A percentile compares a stretch with the other conserved stretches of the same genome.
phyloP scores from a whole-genome alignment of 2,113 vertebrate species.

The Elachura formosa region DNA sequence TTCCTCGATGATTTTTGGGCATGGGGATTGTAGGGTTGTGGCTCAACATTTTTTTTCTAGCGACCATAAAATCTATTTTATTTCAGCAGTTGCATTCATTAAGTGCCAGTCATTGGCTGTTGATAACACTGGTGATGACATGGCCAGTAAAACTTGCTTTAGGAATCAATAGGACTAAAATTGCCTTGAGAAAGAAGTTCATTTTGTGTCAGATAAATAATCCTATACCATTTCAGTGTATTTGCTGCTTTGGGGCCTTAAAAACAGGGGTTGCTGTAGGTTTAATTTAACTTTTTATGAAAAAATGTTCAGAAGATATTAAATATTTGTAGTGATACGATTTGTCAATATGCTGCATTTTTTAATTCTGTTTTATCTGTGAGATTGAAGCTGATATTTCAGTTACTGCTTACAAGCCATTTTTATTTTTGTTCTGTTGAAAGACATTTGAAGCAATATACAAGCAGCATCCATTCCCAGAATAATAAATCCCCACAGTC shows the following conservation, averaged over 20 bases:
- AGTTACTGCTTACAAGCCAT: neutral
- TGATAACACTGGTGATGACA: neutral
- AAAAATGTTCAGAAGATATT: neutral
- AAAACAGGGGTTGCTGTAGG: neutral
- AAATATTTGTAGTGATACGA: neutral
- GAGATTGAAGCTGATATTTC: neutral
- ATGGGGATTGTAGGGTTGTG: neutral
- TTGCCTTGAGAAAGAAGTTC: neutral
- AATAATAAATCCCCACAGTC: neutral
- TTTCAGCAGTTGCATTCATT: neutral
- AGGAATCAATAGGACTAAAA: neutral
- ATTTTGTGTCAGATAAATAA: neutral
- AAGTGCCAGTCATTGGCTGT: neutral
- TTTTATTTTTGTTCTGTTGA: neutral
- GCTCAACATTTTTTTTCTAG: neutral
- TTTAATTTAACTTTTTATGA: neutral
- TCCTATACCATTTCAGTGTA: neutral
- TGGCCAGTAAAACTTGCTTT: neutral
- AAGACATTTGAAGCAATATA: neutral
- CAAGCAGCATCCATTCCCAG: neutral
- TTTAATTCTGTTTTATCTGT: neutral
- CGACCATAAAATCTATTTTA: neutral
- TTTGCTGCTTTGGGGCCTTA: neutral
- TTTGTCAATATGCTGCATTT: neutral
- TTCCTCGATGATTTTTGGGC: neutral